These are phyloP conservation scores for Polydrusus pterygomalis DNA, from an alignment of 2,888 invertebrate species.

Conservation along the genomic window DNA sequence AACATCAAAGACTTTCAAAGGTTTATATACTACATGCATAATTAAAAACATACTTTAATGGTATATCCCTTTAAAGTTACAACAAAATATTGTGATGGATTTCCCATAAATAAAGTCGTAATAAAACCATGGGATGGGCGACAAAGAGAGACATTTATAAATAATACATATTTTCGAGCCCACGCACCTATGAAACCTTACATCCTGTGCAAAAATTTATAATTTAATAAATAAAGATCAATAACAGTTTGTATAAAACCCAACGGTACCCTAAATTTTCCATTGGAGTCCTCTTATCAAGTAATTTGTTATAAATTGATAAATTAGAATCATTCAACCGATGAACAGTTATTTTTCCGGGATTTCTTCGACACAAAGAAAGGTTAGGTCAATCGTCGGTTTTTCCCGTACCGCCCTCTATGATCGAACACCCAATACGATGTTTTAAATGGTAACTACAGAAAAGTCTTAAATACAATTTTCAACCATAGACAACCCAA, in stretches of 20 bases:
- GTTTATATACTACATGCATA: too few relatives aligned
- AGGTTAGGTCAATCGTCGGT: too few relatives aligned
- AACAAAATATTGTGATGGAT: constrained; percentile 23
- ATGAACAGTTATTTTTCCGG: too few relatives aligned
- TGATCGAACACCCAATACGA: neutral
- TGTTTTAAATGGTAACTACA: neutral
- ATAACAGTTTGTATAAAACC: neutral
- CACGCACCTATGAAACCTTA: constrained; percentile 28
- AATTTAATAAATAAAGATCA: neutral
- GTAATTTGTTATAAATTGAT: too few relatives aligned
- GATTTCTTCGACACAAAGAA: too few relatives aligned
- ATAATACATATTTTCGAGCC: constrained; percentile 35
- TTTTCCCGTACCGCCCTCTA: neutral
- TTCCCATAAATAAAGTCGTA: constrained; percentile 36
- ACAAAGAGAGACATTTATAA: constrained; percentile 38
- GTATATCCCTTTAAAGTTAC: constrained; percentile 22
- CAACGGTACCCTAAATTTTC: neutral
- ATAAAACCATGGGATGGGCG: constrained; percentile 37
- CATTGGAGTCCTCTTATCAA: too few relatives aligned
- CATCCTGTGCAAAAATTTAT: constrained; percentile 9
- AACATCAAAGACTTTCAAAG: too few relatives aligned
- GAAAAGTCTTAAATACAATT: too few relatives aligned
- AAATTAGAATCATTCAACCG: too few relatives aligned
- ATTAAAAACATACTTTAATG: neutral
- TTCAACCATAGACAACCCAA: neutral